These are phyloP conservation scores for Emys orbicularis DNA, from an alignment of 2,797 vertebrate species.

Conservation along the genomic window DNA sequence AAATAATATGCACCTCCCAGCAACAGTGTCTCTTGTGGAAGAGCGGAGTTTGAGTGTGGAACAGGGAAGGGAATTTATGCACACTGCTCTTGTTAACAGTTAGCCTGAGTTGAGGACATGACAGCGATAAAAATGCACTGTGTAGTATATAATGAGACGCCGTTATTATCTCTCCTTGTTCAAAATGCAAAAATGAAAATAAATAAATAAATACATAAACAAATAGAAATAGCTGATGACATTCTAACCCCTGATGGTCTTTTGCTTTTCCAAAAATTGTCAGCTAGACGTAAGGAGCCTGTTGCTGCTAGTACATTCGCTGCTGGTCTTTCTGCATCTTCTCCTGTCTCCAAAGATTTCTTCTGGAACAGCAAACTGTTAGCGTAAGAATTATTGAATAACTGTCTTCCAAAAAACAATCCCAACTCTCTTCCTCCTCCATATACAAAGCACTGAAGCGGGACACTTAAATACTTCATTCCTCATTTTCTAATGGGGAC, in stretches of 20 bases:
- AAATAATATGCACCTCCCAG: conserved; percentile 26
- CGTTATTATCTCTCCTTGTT: fast-evolving
- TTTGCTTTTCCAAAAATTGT: conserved; percentile 54
- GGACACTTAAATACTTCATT: conserved; percentile 1
- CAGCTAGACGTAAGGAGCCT: conserved; percentile 17
- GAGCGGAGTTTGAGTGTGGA: conserved; percentile 15
- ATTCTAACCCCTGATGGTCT: conserved; percentile 37
- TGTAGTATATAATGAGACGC: background rate
- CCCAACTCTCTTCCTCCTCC: conserved; percentile 39
- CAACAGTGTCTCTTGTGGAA: conserved; percentile 48
- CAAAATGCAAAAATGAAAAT: conserved; percentile 48
- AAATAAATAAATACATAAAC: conserved; percentile 41
- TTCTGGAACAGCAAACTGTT: conserved; percentile 54
- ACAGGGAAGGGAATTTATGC: conserved; percentile 29
- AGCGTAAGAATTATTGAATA: conserved; percentile 61
- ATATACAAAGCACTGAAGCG: conserved; percentile 25
- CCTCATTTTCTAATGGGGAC: background rate
- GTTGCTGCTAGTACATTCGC: conserved; percentile 45
- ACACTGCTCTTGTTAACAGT: conserved; percentile 50
- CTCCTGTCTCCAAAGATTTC: conserved; percentile 59
- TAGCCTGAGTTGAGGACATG: conserved; percentile 8
- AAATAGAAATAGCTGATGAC: conserved; percentile 44
- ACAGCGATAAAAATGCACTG: conserved; percentile 1
- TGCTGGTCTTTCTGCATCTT: conserved; percentile 36
- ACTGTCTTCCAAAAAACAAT: conserved; percentile 55